Evolutionary conservation across 2,113 vertebrate species (phyloP).

Genomic region (Eleginops maclovinus): DNA sequence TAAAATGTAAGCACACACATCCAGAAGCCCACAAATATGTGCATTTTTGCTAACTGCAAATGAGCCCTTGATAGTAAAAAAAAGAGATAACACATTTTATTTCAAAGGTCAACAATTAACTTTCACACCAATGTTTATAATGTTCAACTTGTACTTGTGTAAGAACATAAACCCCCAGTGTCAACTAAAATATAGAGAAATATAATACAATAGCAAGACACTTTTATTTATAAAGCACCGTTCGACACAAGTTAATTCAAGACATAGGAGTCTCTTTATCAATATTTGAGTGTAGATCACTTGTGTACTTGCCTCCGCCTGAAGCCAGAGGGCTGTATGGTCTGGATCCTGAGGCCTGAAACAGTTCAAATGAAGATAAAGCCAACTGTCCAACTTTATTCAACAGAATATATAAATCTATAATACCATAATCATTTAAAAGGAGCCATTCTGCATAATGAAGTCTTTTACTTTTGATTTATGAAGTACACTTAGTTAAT

Average conservation of each 20-base stretch:
- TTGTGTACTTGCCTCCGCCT: constrained; percentile 85
- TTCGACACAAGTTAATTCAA: too few relatives aligned
- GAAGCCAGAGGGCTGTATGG: constrained; percentile 91
- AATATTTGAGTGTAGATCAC: not conserved
- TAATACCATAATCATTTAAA: too few relatives aligned
- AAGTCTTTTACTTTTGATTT: too few relatives aligned
- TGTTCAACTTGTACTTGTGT: too few relatives aligned
- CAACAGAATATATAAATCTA: too few relatives aligned
- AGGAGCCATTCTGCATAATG: too few relatives aligned
- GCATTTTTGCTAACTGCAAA: not conserved
- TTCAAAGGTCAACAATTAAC: not conserved
- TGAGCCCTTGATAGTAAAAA: not conserved
- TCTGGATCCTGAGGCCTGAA: constrained; percentile 88
- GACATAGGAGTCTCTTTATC: not conserved
- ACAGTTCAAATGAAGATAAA: constrained; percentile 3
- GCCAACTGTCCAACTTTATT: not conserved
- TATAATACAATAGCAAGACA: too few relatives aligned
- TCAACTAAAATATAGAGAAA: too few relatives aligned
- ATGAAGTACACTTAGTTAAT: too few relatives aligned
- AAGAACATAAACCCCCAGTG: too few relatives aligned
- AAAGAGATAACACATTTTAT: not conserved
- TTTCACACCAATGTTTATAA: too few relatives aligned
- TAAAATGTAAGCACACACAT: not conserved
- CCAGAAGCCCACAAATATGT: not conserved
- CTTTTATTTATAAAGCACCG: too few relatives aligned